Evolutionary conservation across 1,140 invertebrate species (phyloP), one percentile per base, ranked within the genome.

Genomic region (Heliothis virescens): DNA sequence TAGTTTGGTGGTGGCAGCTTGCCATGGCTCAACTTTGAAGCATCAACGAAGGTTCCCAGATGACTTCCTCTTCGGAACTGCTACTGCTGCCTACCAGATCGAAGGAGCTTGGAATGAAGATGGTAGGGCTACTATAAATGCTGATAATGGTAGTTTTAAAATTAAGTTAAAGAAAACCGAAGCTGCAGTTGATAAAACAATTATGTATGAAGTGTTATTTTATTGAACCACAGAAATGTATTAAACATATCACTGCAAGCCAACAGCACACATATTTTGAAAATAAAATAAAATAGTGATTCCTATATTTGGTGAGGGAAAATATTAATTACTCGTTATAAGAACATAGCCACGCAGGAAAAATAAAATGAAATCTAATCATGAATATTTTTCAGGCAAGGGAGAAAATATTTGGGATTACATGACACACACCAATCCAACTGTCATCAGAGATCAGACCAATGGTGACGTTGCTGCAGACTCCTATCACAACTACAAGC

Each of bases 61-160:
- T 16, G 88, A 90, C 67, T 96, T 96, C 86, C 81, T 91, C 9
- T 95, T 96, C 83, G 95, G 95, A 3, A 88, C 88, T 4, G 89
- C 94, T 1, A 95, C 95, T 3, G 90, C 95, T 0, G 87, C 95
- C 2, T 96, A 96, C 87, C 96, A 96, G 89, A 92, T 95, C 7
- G 96, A 96, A 91, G 95, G 95, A 26, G 95, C 85, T 63, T 96
- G 96, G 96, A 94, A 96, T 91, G 89, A 78, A 79, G 93, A 94
- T 87, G 95, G 95, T 86, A 78, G 86, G 72, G n/a, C 1, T 11
- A 26, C 12, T 13, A 53, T 15, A 16, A 21, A 3, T 29, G 21
- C 10, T 71, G 16, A 41, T 52, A 13, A 10, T 57, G 0, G 5
- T 41, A 1, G 3, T 41, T 41, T 9, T 9, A 9, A 7, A 41